These are phyloP conservation scores for Aegithalos caudatus DNA, from an alignment of 2,113 vertebrate genomes.

Conservation along the genomic window DNA sequence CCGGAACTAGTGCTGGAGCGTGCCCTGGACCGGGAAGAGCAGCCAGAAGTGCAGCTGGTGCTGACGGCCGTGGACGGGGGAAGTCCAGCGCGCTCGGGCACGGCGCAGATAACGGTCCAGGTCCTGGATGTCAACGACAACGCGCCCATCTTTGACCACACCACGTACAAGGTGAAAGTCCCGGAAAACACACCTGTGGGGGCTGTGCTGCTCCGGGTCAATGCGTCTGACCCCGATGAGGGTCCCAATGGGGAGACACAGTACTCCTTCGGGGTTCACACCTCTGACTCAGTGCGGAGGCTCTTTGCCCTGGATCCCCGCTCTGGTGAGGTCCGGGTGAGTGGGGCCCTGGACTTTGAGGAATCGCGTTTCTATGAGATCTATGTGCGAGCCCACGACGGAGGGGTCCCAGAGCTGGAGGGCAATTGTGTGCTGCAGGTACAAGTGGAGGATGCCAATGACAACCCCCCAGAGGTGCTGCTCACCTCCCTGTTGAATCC, in stretches of 20 bases:
- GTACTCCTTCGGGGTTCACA: slow-evolving; percentile 80
- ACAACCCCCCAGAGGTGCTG: slow-evolving; percentile 76
- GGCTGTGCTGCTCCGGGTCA: slow-evolving; percentile 72
- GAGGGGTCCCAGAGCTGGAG: slow-evolving; percentile 82
- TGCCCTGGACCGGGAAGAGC: slow-evolving; percentile 76
- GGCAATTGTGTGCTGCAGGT: slow-evolving; percentile 80
- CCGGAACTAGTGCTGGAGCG: slow-evolving; percentile 79
- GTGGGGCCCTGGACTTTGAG: slow-evolving; percentile 80
- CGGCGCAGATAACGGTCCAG: slow-evolving; percentile 70
- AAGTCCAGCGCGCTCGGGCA: slow-evolving; percentile 71
- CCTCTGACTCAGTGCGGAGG: slow-evolving; percentile 63
- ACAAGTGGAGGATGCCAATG: slow-evolving; percentile 76
- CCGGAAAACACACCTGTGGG: slow-evolving; percentile 70
- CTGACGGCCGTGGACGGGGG: slow-evolving; percentile 80
- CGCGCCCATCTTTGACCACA: slow-evolving; percentile 73
- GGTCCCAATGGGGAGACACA: slow-evolving; percentile 79
- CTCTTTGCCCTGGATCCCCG: slow-evolving; percentile 75
- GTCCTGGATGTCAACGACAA: slow-evolving; percentile 88
- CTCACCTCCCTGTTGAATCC: slow-evolving; percentile 76
- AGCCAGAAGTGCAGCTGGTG: slow-evolving; percentile 73
- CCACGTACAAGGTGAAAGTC: slow-evolving; percentile 68
- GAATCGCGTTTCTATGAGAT: slow-evolving; percentile 80
- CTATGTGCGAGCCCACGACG: slow-evolving; percentile 79
- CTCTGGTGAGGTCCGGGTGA: slow-evolving; percentile 78
- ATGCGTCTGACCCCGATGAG: slow-evolving; percentile 77